phyloP scores from a whole-genome alignment of 2,888 invertebrate genomes.

The Seira musarum region DNA sequence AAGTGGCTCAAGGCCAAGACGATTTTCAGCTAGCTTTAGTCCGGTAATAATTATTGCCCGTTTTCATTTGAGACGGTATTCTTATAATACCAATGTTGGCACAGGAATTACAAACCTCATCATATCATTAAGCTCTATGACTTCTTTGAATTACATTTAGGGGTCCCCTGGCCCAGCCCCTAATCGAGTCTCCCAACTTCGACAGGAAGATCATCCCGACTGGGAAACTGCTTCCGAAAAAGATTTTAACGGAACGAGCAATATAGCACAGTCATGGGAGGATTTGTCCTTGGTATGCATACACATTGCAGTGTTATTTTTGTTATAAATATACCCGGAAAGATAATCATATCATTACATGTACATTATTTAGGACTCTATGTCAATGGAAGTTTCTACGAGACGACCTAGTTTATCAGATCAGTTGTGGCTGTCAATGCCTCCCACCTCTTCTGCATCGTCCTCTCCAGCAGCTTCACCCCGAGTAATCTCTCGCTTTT shows the following conservation, averaged over 20 bases:
- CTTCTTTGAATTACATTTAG: constrained; percentile 36
- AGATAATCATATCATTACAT: background rate
- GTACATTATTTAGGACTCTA: constrained; percentile 69
- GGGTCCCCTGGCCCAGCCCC: constrained; percentile 78
- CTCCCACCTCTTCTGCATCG: constrained; percentile 65
- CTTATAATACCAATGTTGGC: background rate
- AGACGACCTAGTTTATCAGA: constrained; percentile 68
- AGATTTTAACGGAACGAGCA: constrained; percentile 91
- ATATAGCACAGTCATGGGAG: constrained; percentile 96
- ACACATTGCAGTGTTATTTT: background rate
- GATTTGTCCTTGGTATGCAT: constrained; percentile 83
- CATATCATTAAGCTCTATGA: background rate
- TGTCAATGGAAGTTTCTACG: constrained; percentile 68
- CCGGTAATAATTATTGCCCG: too few relatives aligned
- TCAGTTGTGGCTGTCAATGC: constrained; percentile 68
- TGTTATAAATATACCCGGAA: background rate
- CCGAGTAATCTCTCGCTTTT: constrained; percentile 65
- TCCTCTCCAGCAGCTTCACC: constrained; percentile 69
- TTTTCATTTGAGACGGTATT: background rate
- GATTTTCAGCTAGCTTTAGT: constrained; percentile 93
- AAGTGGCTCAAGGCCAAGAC: constrained; percentile 80
- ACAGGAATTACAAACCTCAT: background rate
- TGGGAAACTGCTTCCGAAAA: constrained; percentile 93
- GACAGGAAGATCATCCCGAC: constrained; percentile 79
- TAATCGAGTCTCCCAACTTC: constrained; percentile 89